Evolutionary conservation across 2,797 vertebrate genomes (phyloP), one percentile per base, ranked within the genome.

Genomic region (Acipenser ruthenus): DNA sequence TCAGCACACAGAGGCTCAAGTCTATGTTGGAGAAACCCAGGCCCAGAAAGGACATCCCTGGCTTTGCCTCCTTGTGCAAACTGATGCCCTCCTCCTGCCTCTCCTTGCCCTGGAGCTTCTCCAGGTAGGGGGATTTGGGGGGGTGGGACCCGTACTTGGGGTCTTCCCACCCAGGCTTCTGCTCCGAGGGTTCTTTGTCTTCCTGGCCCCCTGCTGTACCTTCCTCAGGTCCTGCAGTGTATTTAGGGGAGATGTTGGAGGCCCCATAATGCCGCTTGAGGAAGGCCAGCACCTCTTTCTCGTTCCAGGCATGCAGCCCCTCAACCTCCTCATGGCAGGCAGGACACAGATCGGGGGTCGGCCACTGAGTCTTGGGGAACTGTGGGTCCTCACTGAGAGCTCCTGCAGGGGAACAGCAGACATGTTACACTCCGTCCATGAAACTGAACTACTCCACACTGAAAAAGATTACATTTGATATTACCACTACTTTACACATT

Each of bases 1-100:
- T 88, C 4, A 94, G 71, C 61, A 98, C 90, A 8, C 96, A 98
- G 2, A 99, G 91, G 74, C 94, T 96, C 95, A 99, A 94, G 89
- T 99, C 96, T 49, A 97, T 77, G 63, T 91, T 93, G 74, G 91
- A 95, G 71, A 99, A 99, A 2, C 95, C 95, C 1, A 85, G 73
- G 3, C 89, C 91, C 0, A 97, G 72, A 65, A 94, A 88, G 11
- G 87, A 88, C 7, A 86, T 70, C 0, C 84, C 79, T 0, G 75
- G 82, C 65, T 75, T 81, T 0, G 4, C 49, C 13, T 78, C 87
- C 63, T 69, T 10, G 9, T 65, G 71, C 10, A 7, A 13, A 1
- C 49, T 52, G 0, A 1, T 11, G 0, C 66, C 66, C 0, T 69
- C 75, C 0, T 6, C 65, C 50, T 0, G 13, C 52, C 0, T 15